Percentiles rank a stretch among this genome's conserved stretches.
Conservation (phyloP, 2,797 vertebrate species). For the Emydoidea blandingii region DNA sequence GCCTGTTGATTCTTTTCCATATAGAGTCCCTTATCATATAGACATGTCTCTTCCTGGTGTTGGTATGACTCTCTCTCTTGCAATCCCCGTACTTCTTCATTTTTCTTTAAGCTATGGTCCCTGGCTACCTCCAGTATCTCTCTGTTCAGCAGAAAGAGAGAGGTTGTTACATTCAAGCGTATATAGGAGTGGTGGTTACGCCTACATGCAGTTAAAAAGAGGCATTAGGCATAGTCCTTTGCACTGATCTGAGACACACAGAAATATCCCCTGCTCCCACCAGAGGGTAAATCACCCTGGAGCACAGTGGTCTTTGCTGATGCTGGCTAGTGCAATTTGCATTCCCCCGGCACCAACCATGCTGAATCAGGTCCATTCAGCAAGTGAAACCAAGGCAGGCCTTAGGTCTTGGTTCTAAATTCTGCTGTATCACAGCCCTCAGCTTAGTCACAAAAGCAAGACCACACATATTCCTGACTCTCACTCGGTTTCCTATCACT, state of each 20-base stretch:
- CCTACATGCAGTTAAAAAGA: neutral
- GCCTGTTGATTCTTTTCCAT: no score
- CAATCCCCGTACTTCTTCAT: no score
- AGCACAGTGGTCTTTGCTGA: neutral
- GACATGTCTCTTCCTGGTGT: no score
- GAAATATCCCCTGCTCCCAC: neutral
- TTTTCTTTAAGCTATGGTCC: no score
- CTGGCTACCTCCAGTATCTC: no score
- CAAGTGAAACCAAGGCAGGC: neutral
- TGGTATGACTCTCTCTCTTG: no score
- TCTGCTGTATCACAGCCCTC: neutral
- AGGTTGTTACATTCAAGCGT: neutral
- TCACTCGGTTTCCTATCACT: neutral
- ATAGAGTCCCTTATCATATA: no score
- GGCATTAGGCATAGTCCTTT: neutral
- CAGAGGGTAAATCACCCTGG: neutral
- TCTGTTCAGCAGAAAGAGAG: neutral
- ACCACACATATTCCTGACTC: neutral
- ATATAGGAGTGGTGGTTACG: neutral
- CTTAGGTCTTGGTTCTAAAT: neutral
- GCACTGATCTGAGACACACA: neutral
- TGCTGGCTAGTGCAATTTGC: neutral
- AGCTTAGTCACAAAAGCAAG: neutral
- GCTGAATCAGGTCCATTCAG: neutral
- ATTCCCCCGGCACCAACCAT: neutral